A percentile compares a stretch with the other conserved stretches of the same genome.
Evolutionary conservation across 37 sponge, comb jelly and placozoan genomes (phyloP).

Genomic region (Ephydatia muelleri): DNA sequence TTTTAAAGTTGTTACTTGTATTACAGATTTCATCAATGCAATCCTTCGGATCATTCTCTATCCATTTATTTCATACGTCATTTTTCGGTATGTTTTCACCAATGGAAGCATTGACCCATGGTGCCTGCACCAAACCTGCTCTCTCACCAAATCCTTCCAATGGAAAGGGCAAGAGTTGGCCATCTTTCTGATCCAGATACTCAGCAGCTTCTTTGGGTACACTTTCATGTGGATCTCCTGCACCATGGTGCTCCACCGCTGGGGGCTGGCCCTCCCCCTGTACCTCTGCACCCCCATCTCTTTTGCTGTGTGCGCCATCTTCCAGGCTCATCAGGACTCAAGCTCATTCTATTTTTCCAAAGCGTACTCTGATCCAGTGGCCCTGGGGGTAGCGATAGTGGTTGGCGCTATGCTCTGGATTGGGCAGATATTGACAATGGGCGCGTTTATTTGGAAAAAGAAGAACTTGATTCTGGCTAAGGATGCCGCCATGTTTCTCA

Average conservation of each 20-base stretch:
- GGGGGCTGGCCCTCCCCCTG: conserved; percentile 53
- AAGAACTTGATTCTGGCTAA: conserved; percentile 55
- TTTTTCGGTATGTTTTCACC: conserved; percentile 23
- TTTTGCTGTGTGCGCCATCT: conserved; percentile 4
- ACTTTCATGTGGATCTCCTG: conserved; percentile 49
- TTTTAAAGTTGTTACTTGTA: background rate
- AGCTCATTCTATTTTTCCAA: background rate
- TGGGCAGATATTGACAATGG: conserved; percentile 53
- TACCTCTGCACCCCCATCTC: conserved; percentile 62
- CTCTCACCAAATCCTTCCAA: background rate
- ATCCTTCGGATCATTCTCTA: conserved; percentile 41
- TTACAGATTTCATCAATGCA: conserved; percentile 61
- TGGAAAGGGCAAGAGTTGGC: conserved; percentile 24
- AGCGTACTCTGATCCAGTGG: conserved; percentile 10
- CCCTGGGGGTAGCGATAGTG: no score
- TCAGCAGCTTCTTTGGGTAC: conserved; percentile 56
- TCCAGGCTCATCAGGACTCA: no score
- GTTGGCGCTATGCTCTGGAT: conserved; percentile 49
- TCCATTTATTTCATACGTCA: conserved; percentile 51
- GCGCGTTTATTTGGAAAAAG: conserved; percentile 46
- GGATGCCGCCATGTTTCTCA: conserved; percentile 74
- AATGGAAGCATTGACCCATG: conserved; percentile 39
- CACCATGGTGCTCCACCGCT: conserved; percentile 39
- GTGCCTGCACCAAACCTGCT: background rate
- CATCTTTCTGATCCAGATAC: conserved; percentile 46